Evolutionary conservation across 1,140 invertebrate genomes (phyloP).

Genomic region (Laupala kohalensis): DNA sequence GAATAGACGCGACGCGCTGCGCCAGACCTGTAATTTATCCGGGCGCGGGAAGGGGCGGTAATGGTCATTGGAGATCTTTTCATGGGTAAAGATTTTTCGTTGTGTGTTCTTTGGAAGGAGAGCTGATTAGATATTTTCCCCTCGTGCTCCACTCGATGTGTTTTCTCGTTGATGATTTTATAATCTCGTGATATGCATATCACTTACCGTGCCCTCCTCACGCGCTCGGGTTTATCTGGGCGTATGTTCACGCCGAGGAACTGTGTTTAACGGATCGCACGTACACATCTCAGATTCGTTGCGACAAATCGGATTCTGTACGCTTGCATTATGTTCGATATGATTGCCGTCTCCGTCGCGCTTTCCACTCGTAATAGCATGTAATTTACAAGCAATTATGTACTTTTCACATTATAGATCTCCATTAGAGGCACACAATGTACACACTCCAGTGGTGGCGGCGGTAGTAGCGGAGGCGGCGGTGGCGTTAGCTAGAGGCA

Average conservation of each 20-base stretch:
- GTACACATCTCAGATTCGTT: background rate
- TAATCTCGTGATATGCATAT: background rate
- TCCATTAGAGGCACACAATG: background rate
- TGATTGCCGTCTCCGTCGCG: background rate
- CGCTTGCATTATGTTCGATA: background rate
- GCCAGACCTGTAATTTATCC: background rate
- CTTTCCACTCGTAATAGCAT: background rate
- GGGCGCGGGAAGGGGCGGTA: background rate
- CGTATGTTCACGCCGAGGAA: background rate
- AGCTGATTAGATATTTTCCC: background rate
- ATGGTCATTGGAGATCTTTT: background rate
- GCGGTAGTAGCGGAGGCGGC: no score
- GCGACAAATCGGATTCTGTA: background rate
- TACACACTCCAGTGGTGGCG: background rate
- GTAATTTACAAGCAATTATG: background rate
- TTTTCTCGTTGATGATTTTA: background rate
- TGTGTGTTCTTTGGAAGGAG: background rate
- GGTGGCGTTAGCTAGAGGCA: no score
- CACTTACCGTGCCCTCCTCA: background rate
- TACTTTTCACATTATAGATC: background rate
- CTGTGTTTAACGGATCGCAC: background rate
- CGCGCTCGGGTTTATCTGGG: background rate
- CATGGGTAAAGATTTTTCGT: background rate
- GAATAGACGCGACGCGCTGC: background rate
- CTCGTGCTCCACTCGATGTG: background rate